Evolutionary conservation across 2,113 vertebrate genomes (phyloP).

Genomic region (Dolichallabes microphthalmus): DNA sequence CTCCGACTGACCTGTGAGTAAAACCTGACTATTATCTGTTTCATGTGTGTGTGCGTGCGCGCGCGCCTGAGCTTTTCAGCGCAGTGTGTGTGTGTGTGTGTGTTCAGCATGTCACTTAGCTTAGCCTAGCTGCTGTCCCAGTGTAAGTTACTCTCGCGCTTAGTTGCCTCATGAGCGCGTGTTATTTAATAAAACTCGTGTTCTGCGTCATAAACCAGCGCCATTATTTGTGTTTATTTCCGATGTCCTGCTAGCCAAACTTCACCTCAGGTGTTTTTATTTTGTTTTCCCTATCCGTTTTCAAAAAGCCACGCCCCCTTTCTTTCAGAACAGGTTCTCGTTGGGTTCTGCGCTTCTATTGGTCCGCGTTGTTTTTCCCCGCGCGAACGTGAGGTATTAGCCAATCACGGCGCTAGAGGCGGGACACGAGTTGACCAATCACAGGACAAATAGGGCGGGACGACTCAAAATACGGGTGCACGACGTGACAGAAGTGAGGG

Average conservation of each 20-base stretch:
- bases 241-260: slow-evolving; percentile 19
- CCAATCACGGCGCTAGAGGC: background rate
- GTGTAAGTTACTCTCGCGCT: background rate
- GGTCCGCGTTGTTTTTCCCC: background rate
- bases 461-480: slow-evolving; percentile 22
- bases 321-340: background rate
- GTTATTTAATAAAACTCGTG: too few relatives aligned
- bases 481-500: background rate
- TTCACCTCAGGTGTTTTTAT: slow-evolving; percentile 23
- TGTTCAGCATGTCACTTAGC: background rate
- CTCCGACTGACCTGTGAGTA: slow-evolving; percentile 52
- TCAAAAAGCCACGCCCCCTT: background rate
- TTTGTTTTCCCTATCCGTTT: slow-evolving; percentile 2
- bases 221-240: background rate
- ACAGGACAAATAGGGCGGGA: background rate
- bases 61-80: too few relatives aligned
- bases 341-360: background rate
- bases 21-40: background rate
- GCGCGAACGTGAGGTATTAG: background rate
- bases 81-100: background rate
- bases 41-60: background rate
- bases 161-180: background rate
- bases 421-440: background rate
- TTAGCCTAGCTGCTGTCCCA: background rate
- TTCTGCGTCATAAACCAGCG: too few relatives aligned